Conservation (phyloP, 2,888 invertebrate genomes). For the Yponomeuta cagnagella region DNA sequence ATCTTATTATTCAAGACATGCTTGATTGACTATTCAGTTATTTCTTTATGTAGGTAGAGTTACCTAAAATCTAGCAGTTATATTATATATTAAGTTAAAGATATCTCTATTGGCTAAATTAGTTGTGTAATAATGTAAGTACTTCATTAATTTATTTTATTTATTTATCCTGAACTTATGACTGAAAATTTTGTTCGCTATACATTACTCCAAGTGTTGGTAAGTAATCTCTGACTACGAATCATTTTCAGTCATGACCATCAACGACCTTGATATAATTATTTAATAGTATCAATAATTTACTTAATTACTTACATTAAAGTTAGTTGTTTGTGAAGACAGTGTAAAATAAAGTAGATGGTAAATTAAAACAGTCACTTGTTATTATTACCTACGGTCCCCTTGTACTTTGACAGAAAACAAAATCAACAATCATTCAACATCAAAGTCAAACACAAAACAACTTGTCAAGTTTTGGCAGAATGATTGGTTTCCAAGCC, state of each 20-base stretch:
- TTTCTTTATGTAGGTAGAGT: conserved; percentile 5
- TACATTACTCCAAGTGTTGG: too few relatives aligned
- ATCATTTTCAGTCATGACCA: conserved; percentile 72
- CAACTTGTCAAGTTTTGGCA: background rate
- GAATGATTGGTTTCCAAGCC: too few relatives aligned
- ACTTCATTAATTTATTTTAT: background rate
- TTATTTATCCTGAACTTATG: conserved; percentile 49
- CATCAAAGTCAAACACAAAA: background rate
- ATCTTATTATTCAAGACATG: too few relatives aligned
- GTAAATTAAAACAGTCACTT: conserved; percentile 2
- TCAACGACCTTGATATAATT: conserved; percentile 20
- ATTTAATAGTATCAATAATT: background rate
- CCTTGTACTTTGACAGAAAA: background rate
- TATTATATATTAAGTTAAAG: conserved; percentile 4
- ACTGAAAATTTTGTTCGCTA: conserved; percentile 60
- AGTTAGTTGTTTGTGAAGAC: background rate
- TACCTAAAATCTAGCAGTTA: background rate
- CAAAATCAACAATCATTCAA: too few relatives aligned
- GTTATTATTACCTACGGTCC: background rate
- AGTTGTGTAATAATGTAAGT: background rate
- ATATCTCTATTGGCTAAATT: too few relatives aligned
- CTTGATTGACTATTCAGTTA: too few relatives aligned
- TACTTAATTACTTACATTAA: background rate
- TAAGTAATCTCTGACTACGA: conserved; percentile 28
- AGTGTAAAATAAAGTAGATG: background rate